Percentiles rank a stretch among this genome's conserved stretches.
phyloP scores from a whole-genome alignment of 2,113 vertebrate genomes.

The Lampris megalopsis region DNA sequence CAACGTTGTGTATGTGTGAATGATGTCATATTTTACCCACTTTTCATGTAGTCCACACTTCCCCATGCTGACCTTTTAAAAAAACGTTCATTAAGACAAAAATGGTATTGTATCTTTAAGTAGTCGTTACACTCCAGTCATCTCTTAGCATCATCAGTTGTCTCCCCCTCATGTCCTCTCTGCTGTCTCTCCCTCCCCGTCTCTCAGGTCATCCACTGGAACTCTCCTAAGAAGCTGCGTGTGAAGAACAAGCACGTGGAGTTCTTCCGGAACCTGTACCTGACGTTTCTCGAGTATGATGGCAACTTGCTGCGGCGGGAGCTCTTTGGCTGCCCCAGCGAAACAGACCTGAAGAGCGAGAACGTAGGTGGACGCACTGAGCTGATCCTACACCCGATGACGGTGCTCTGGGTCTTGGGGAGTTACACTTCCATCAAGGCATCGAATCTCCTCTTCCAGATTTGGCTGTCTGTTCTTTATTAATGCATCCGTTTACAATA shows the following conservation, averaged over 20 bases:
- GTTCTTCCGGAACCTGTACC: conserved; percentile 97
- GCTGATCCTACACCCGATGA: neutral
- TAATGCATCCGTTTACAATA: too few species aligned
- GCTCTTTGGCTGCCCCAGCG: conserved; percentile 96
- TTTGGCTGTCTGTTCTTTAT: too few species aligned
- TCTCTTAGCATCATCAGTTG: neutral
- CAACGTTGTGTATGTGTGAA: too few species aligned
- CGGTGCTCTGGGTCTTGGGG: too few species aligned
- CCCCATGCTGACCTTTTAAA: neutral
- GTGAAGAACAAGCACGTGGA: conserved; percentile 99
- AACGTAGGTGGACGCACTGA: conserved; percentile 84
- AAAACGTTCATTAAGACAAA: too few species aligned
- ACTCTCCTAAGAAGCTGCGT: conserved; percentile 97
- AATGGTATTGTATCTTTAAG: too few species aligned
- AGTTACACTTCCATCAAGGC: too few species aligned
- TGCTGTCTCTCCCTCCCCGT: neutral
- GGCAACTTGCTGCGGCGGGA: conserved; percentile 94
- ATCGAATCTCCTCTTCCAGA: too few species aligned
- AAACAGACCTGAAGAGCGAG: conserved; percentile 94
- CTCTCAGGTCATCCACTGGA: conserved; percentile 97
- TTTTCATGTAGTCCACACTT: neutral
- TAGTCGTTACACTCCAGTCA: neutral
- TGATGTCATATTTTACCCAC: neutral
- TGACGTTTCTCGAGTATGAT: conserved; percentile 98
- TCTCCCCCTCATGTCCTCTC: neutral